Evolutionary conservation across 2,888 invertebrate genomes (phyloP).

Genomic region (Ariolimax columbianus): DNA sequence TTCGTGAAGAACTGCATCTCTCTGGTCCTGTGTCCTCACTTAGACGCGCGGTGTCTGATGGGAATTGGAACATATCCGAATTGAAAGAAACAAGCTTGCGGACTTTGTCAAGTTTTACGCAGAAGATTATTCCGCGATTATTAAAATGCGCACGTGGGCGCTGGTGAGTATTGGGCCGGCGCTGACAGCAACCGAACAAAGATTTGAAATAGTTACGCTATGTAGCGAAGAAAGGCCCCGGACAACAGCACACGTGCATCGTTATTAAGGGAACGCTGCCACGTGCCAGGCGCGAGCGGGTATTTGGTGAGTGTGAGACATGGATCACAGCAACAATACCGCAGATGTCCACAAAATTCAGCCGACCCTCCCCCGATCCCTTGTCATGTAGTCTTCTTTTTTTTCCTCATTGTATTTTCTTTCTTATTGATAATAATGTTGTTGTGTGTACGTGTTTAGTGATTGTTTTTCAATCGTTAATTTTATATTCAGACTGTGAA

Average conservation of each 20-base stretch:
- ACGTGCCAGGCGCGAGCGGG: background rate
- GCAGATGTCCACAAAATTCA: background rate
- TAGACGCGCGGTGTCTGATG: too few relatives aligned
- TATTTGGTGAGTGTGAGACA: slow-evolving; percentile 7
- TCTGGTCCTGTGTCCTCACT: too few relatives aligned
- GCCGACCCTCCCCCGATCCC: background rate
- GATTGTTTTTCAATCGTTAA: too few relatives aligned
- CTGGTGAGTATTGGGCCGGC: background rate
- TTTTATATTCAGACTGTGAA: too few relatives aligned
- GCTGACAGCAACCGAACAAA: background rate
- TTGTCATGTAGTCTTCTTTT: background rate
- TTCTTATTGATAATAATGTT: background rate
- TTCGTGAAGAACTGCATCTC: too few relatives aligned
- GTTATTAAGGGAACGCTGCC: background rate
- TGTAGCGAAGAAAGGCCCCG: background rate
- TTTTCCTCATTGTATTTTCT: background rate
- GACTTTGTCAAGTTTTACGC: background rate
- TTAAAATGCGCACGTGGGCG: background rate
- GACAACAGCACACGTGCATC: background rate
- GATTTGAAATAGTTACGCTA: background rate
- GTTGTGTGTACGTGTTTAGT: too few relatives aligned
- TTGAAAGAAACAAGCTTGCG: background rate
- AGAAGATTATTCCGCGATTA: background rate
- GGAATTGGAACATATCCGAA: too few relatives aligned
- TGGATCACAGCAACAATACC: background rate